Evolutionary conservation across 2,888 invertebrate genomes (phyloP).

Genomic region (Lamellibrachia satsuma): DNA sequence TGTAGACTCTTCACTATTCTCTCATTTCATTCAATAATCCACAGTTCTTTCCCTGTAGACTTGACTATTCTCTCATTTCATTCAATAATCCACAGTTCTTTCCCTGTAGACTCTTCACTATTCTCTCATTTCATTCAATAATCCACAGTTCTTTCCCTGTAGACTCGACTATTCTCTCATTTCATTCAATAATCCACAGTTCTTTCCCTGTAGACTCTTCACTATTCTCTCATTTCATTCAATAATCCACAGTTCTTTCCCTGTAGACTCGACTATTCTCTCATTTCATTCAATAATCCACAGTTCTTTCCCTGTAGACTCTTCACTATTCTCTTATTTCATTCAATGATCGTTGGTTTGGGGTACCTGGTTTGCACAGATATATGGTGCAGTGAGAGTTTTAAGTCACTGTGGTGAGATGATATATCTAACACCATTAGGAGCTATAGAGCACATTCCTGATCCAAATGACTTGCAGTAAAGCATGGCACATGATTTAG

Average conservation of each 20-base stretch:
- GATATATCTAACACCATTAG: not conserved
- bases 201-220: no score
- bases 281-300: not conserved
- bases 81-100: no score
- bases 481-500: not conserved
- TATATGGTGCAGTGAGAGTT: not conserved
- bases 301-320: not conserved
- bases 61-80: no score
- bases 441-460: not conserved
- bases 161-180: no score
- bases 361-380: not conserved
- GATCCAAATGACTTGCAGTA: not conserved
- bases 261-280: not conserved
- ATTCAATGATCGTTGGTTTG: not conserved
- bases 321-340: not conserved
- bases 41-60: no score
- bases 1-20: no score
- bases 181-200: no score
- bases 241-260: not conserved
- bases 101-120: no score
- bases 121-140: no score
- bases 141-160: no score
- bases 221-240: not conserved
- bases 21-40: no score
- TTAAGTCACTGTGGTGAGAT: not conserved